Evolutionary conservation across 2,113 vertebrate species (phyloP).

Genomic region (Scomber japonicus): DNA sequence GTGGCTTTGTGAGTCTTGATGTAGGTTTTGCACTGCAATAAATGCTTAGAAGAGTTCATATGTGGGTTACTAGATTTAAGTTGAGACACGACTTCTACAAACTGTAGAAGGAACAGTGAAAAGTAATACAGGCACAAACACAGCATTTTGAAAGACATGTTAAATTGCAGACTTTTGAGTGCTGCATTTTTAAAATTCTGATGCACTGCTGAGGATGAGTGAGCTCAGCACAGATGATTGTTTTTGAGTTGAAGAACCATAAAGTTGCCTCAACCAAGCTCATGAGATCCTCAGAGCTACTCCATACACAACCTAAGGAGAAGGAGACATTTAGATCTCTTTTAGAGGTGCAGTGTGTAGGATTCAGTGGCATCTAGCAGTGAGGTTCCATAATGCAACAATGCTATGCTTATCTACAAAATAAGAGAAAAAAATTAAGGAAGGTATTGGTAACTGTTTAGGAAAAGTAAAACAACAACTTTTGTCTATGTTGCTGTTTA

Average conservation of each 20-base stretch:
- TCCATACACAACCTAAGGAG: constrained; percentile 4
- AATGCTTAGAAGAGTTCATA: background rate
- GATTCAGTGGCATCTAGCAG: too few species aligned
- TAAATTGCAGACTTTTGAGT: background rate
- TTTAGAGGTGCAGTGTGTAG: too few species aligned
- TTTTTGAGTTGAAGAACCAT: background rate
- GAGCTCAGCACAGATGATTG: background rate
- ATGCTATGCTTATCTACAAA: background rate
- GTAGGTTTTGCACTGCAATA: background rate
- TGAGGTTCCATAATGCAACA: too few species aligned
- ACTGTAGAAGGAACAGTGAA: background rate
- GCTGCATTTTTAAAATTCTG: background rate
- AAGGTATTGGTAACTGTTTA: constrained; percentile 3
- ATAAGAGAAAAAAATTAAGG: background rate
- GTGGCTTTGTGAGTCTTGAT: background rate
- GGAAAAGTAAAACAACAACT: constrained; percentile 6
- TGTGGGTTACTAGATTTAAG: background rate
- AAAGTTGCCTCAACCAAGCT: constrained; percentile 2
- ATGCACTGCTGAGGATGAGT: background rate
- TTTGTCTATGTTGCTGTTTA: constrained; percentile 24
- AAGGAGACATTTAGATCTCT: background rate
- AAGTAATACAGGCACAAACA: background rate
- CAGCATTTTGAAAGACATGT: background rate
- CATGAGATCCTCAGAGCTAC: background rate
- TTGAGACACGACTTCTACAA: background rate